Percentiles rank a stretch among this genome's conserved stretches.
Conservation (phyloP, 2,797 vertebrate species). For the Scyliorhinus canicula region DNA sequence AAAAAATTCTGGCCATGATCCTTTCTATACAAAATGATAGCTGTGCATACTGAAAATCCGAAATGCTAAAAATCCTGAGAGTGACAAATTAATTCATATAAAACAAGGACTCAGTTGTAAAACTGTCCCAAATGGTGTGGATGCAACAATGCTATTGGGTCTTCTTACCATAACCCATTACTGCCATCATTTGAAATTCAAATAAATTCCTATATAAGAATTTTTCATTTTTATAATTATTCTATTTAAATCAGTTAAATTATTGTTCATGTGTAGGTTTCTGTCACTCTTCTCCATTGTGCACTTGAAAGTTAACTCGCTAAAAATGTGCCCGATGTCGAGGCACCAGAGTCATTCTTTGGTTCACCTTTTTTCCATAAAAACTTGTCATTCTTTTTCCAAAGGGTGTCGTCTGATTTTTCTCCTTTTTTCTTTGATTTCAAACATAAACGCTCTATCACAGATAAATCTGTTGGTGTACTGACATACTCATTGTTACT, state of each 20-base stretch:
- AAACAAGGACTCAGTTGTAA: background rate
- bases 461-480: slow-evolving; percentile 72
- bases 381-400: slow-evolving; percentile 89
- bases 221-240: background rate
- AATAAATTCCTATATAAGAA: background rate
- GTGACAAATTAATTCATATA: background rate
- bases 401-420: slow-evolving; percentile 60
- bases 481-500: slow-evolving; percentile 76
- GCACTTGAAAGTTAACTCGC: background rate
- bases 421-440: slow-evolving; percentile 47
- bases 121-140: background rate
- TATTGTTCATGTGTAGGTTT: background rate
- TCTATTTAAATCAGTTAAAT: background rate
- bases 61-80: background rate
- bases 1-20: background rate
- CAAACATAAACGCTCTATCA: slow-evolving; percentile 75
- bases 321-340: slow-evolving; percentile 40
- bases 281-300: background rate
- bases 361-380: slow-evolving; percentile 72
- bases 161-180: background rate
- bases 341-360: slow-evolving; percentile 43
- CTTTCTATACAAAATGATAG: background rate
- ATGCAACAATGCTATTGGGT: background rate
- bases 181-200: background rate
- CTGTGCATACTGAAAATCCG: background rate